Base-by-base conservation (phyloP, 2,797 vertebrate species). In the Psittacula derbiana region DNA sequence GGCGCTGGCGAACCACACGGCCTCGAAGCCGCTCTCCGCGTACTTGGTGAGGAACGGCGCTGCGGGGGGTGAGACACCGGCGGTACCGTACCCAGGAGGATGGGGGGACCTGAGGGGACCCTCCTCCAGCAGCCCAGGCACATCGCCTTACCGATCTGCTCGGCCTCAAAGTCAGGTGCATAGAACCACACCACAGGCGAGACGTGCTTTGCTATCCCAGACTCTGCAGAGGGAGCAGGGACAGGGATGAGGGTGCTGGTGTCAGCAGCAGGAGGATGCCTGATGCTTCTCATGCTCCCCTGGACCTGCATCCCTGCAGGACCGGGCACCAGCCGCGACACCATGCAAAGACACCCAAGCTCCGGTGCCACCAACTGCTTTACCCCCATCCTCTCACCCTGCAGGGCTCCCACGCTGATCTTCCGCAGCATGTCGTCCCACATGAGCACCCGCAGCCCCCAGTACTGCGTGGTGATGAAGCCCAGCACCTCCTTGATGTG, bases 401-500 rank as follows among this genome's bases (percentile, higher is more conserved):
- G 91, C 53, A 98, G 94, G n/a, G 87, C 90, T 25, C 88, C 83
- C 24, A 90, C 46, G 31, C 80, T 95, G 91, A 98, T 95, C 81
- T 97, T 97, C 50, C 98, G 93, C 76, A 98, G 96, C 98, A 98
- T 98, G 91, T 98, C 98, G 0, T 98, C 98, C 98, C 98, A 98
- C 96, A 98, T 97, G 16, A 98, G 95, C 12, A 70, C 96, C 46
- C 83, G 96, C 74, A 98, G 95, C 31, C 97, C 96, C 80, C 91
- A 86, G 55, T 91, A 95, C 86, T 92, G 93, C 1, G 85, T 60
- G 14, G 88, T 8, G 24, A 98, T 40, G 70, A 97, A 98, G 46
- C 40, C 60, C 52, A 97, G 95, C 43, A 98, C 97, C 46, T 96
- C 96, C 58, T 97, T 97, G 90, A 98, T 92, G 75, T 98, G 98